Evolutionary conservation across 1,140 invertebrate genomes (phyloP).

Genomic region (Adoxophyes honmai): DNA sequence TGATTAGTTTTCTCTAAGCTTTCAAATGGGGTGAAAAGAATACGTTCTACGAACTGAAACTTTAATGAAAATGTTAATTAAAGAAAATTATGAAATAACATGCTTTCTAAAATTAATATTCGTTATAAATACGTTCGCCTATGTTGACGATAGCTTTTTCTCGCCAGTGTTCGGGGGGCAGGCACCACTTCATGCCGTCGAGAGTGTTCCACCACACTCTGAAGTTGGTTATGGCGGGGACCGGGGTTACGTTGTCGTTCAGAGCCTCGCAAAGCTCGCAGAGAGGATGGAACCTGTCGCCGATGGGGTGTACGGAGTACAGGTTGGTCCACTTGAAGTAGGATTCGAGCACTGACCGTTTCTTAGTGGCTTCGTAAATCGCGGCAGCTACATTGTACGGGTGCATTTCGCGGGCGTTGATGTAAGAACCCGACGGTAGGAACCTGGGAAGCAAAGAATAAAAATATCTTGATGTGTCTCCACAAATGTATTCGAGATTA

Average conservation of each 20-base stretch:
- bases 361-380: slow-evolving; percentile 33
- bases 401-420: slow-evolving; percentile 39
- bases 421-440: slow-evolving; percentile 49
- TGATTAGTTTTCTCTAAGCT: slow-evolving; percentile 62
- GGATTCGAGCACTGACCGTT: slow-evolving; percentile 25
- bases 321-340: slow-evolving; percentile 48
- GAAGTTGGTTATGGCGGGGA: slow-evolving; percentile 26
- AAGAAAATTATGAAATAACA: neutral
- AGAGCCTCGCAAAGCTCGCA: slow-evolving; percentile 39
- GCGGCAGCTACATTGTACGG: slow-evolving; percentile 37
- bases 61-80: slow-evolving; percentile 1
- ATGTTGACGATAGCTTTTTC: slow-evolving; percentile 17
- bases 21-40: slow-evolving; percentile 20
- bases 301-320: slow-evolving; percentile 28
- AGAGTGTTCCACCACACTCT: slow-evolving; percentile 37
- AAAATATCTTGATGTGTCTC: no score
- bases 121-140: slow-evolving; percentile 18
- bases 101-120: slow-evolving; percentile 19
- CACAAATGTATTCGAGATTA: no score
- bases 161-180: slow-evolving; percentile 20
- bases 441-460: slow-evolving; percentile 29
- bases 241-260: slow-evolving; percentile 10
- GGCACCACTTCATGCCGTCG: slow-evolving; percentile 32
- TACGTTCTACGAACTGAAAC: slow-evolving; percentile 1
- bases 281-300: slow-evolving; percentile 23